Evolutionary conservation across 2,113 vertebrate genomes (phyloP).

Genomic region (Hydropotes inermis): DNA sequence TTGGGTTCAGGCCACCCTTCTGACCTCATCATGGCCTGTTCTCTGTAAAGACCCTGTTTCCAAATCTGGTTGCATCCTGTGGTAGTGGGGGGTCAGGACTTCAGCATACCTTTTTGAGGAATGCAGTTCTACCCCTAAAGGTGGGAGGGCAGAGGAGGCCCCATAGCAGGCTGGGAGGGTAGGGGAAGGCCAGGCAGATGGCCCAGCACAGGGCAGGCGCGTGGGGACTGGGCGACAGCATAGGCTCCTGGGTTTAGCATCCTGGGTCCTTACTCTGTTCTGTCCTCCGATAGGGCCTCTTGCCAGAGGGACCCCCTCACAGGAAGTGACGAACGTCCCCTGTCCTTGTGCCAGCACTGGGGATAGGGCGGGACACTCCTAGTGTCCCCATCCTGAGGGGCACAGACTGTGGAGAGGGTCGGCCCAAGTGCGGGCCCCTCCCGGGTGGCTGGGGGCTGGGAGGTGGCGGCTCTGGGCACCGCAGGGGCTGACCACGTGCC

Average conservation of each 20-base stretch:
- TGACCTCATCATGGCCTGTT: rapidly evolving
- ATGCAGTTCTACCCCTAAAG: background rate
- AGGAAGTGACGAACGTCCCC: background rate
- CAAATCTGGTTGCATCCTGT: background rate
- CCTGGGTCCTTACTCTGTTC: background rate
- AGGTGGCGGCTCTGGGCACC: background rate
- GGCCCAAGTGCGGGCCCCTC: background rate
- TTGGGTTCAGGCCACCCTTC: background rate
- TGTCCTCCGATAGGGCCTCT: background rate
- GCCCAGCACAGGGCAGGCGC: background rate
- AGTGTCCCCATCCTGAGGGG: background rate
- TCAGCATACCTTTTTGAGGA: background rate
- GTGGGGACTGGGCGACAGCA: background rate
- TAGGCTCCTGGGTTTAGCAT: background rate
- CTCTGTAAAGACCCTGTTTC: background rate
- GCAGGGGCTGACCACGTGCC: background rate
- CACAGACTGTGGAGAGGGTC: background rate
- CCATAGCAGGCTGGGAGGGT: background rate
- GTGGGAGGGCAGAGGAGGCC: background rate
- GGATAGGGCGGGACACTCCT: background rate
- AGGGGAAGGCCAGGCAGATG: background rate
- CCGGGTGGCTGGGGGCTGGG: rapidly evolving
- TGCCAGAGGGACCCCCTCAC: background rate
- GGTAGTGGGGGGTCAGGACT: background rate
- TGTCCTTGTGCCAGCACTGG: background rate